Percentiles rank a stretch among this genome's conserved stretches.
phyloP scores from a whole-genome alignment of 2,888 invertebrate genomes.

The Pachydiplax longipennis region DNA sequence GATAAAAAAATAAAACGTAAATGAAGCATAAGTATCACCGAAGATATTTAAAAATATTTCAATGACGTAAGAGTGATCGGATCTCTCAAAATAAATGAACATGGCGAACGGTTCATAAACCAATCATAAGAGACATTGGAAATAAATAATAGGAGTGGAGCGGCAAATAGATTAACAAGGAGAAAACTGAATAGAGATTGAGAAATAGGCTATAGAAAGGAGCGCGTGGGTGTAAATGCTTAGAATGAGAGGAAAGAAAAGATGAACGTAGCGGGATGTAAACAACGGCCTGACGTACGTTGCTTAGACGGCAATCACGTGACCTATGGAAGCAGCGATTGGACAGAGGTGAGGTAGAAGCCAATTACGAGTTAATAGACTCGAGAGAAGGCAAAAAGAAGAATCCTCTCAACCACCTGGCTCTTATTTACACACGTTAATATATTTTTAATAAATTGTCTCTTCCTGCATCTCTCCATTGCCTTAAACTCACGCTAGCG shows the following conservation, averaged over 20 bases:
- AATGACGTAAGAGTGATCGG: too few species aligned
- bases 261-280: background rate
- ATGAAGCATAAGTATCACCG: too few species aligned
- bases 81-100: too few species aligned
- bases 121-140: background rate
- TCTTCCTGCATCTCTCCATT: background rate
- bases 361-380: slow-evolving; percentile 35
- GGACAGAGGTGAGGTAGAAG: slow-evolving; percentile 25
- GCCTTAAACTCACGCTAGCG: background rate
- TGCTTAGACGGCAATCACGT: slow-evolving; percentile 29
- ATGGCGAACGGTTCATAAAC: too few species aligned
- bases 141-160: background rate
- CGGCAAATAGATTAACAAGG: background rate
- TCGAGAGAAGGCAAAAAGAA: background rate
- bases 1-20: too few species aligned
- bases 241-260: background rate
- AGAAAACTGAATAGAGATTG: background rate
- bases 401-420: background rate
- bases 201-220: background rate
- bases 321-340: slow-evolving; percentile 3
- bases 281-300: background rate
- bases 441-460: slow-evolving; percentile 34
- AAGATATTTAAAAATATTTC: too few species aligned
- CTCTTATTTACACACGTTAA: slow-evolving; percentile 38
- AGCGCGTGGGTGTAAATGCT: background rate